These are phyloP conservation scores for Gambusia affinis DNA, from an alignment of 2,113 vertebrate species.

Conservation along the genomic window DNA sequence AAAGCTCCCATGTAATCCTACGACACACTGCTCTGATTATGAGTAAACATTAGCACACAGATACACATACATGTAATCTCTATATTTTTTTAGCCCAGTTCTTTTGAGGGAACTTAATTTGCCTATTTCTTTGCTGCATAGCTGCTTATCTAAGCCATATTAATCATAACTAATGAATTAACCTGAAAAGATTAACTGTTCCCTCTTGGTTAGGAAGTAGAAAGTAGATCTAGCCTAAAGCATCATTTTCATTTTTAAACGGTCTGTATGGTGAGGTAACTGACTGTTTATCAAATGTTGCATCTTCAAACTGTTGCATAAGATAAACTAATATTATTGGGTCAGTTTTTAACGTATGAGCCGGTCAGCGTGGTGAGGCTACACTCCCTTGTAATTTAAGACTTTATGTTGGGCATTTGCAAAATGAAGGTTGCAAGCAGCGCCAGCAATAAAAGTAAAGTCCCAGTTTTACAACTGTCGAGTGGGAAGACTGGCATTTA, in stretches of 20 bases:
- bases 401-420: too few relatives aligned
- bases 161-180: neutral
- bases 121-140: neutral
- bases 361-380: too few relatives aligned
- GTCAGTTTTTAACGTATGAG: too few relatives aligned
- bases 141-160: neutral
- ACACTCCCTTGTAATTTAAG: too few relatives aligned
- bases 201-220: neutral
- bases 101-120: neutral
- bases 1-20: slow-evolving; percentile 49
- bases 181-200: neutral
- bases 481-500: neutral
- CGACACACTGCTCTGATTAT: slow-evolving; percentile 25
- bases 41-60: neutral
- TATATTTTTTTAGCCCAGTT: neutral
- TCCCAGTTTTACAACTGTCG: neutral
- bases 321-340: too few relatives aligned
- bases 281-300: too few relatives aligned
- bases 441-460: neutral
- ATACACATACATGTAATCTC: neutral
- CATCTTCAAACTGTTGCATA: too few relatives aligned
- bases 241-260: too few relatives aligned
- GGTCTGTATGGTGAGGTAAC: too few relatives aligned
- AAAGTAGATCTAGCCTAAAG: too few relatives aligned
- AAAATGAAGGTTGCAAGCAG: neutral